phyloP scores from a whole-genome alignment of 2,888 invertebrate species.

The Ophion ellenae region DNA sequence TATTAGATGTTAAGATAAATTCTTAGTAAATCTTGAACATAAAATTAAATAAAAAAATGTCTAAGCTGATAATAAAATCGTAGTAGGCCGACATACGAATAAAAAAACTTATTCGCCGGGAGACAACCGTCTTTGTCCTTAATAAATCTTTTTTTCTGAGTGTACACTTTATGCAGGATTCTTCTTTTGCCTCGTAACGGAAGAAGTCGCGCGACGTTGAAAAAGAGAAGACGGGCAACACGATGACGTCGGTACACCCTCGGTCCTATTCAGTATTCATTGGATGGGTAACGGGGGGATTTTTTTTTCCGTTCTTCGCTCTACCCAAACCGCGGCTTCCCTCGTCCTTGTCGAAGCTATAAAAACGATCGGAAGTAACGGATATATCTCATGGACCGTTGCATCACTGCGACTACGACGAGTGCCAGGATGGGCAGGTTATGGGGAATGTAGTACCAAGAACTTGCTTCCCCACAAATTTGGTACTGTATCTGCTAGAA shows the following conservation, averaged over 20 bases:
- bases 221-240: constrained; percentile 30
- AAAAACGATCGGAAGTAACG: constrained; percentile 6
- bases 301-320: constrained; percentile 6
- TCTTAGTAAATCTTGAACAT: too few relatives aligned
- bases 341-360: not conserved
- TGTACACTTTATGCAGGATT: constrained; percentile 45
- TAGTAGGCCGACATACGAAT: too few relatives aligned
- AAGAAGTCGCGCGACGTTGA: constrained; percentile 33
- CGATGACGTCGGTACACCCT: constrained; percentile 37
- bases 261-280: constrained; percentile 42
- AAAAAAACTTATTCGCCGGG: too few relatives aligned
- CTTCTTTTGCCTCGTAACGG: constrained; percentile 23
- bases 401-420: too few relatives aligned
- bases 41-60: too few relatives aligned
- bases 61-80: too few relatives aligned
- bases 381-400: not conserved
- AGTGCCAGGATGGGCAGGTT: not conserved
- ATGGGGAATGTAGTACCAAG: not conserved
- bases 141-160: too few relatives aligned
- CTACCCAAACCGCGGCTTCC: not conserved
- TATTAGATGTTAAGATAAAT: too few relatives aligned
- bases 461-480: not conserved
- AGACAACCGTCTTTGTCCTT: too few relatives aligned
- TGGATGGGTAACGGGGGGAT: not conserved
- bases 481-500: not conserved